Conservation (phyloP, 2,888 invertebrate genomes). For the Dolichomitus sp. region DNA sequence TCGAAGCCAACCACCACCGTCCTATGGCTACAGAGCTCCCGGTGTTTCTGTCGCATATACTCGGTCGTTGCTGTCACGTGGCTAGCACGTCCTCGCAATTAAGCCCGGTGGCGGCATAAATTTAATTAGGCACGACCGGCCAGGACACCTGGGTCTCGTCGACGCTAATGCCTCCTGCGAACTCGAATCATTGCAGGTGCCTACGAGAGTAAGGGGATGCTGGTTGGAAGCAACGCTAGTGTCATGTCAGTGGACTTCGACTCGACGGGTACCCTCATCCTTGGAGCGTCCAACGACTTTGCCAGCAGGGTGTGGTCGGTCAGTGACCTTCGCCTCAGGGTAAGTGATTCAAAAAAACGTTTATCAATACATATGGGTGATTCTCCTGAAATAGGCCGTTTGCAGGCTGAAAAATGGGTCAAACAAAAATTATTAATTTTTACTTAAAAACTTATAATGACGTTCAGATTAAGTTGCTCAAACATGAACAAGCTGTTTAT, state of each 20-base stretch:
- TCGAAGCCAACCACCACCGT: constrained; percentile 12
- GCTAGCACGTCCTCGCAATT: constrained; percentile 69
- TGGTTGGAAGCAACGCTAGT: constrained; percentile 98
- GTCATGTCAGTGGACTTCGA: constrained; percentile 99
- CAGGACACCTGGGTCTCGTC: constrained; percentile 61
- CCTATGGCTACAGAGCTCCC: constrained; percentile 32
- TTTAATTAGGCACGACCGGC: constrained; percentile 75
- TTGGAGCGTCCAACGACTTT: constrained; percentile 98
- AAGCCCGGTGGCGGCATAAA: constrained; percentile 71
- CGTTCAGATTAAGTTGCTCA: too few relatives aligned
- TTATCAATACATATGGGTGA: background rate
- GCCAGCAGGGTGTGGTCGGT: constrained; percentile 99
- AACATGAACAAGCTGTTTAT: too few relatives aligned
- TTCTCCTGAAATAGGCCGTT: too few relatives aligned
- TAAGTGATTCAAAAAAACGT: constrained; percentile 86
- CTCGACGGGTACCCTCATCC: constrained; percentile 93
- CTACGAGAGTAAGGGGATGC: constrained; percentile 91
- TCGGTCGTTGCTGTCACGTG: constrained; percentile 56
- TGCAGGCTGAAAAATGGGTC: too few relatives aligned
- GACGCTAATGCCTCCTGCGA: constrained; percentile 65
- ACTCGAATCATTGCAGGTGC: constrained; percentile 87
- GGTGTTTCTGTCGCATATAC: constrained; percentile 50
- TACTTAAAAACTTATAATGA: too few relatives aligned
- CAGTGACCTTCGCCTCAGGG: constrained; percentile 95
- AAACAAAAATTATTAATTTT: too few relatives aligned